Evolutionary conservation across 2,113 vertebrate species (phyloP), one percentile per base, ranked within the genome.

Genomic region (Myotis lucifugus): DNA sequence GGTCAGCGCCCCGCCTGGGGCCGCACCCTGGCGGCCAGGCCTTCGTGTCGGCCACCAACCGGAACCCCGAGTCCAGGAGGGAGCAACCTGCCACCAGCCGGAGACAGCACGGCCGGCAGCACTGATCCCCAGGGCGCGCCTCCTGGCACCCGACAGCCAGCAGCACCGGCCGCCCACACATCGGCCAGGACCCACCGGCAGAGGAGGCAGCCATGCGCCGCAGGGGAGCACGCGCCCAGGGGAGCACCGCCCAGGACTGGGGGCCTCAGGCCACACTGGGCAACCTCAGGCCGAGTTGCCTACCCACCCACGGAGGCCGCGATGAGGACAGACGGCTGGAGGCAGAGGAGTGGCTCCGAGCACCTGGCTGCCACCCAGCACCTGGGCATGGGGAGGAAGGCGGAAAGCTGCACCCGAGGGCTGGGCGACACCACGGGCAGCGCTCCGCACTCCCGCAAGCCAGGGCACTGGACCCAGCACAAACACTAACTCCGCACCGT

Each of bases 51-150:
- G 61, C 54, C 27, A 5, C 42, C 21, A 2, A 29, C 27, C 42
- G 4, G 72, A 56, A 67, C 77, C 13, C 37, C 2, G 6, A 2
- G 27, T 5, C 50, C 61, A 2, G 66, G 67, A 76, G 10, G 37
- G 27, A 29, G 74, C 48, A 19, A 3, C n/a, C 17, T 0, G 4
- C 59, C 5, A 0, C 4, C 34, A 1, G 69, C 42, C 52, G 56
- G 56, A 18, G 54, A 5, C 21, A 18, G 56, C 29, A 40, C 11
- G 48, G 56, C 67, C 42, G 10, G 32, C 27, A 21, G 25, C 3
- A 0, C 0, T 1, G 32, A 48, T 34, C 66, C 11, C 0, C 10
- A 1, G 3, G 2, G 23, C 14, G 6, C 2, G 2, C 3, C 15
- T 46, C 9, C 61, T 2, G 10, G 32, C 76, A 2, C 90, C 0